Base-by-base conservation (phyloP, 2,113 vertebrate species). In the Peromyscus californicus region DNA sequence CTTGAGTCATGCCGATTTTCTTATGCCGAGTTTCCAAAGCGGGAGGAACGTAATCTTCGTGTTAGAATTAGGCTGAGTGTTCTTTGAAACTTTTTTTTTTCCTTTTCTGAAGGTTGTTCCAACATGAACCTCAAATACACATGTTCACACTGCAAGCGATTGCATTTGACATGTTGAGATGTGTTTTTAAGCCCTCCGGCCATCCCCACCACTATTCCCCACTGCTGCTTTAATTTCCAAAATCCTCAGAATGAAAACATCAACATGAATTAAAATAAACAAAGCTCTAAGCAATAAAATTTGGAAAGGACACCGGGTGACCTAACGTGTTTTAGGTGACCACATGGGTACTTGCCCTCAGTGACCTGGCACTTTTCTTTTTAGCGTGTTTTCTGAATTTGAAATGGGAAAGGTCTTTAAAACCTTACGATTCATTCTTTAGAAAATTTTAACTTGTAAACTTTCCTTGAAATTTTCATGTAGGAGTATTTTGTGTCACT, bases 211-310 rank as follows among this genome's bases (percentile, higher is more conserved):
- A 65, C 21, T 7, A 0, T 78, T 95, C 10, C 42, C 45, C 12
- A 3, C 31, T 42, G 17, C 75, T 83, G 9, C 86, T 90, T 94
- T 26, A 76, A 83, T 86, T 78, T 63, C 93, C 22, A n/a, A 4
- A 95, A 89, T 74, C 63, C 42, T 95, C 63, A 17, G 48, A 93
- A 84, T 74, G 67, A 95, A 93, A 94, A 45, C 67, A 79, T 13
- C 8, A 69, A 67, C 5, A 0, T 75, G 65, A 61, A 63, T 87
- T 75, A 59, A 91, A 89, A 72, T 75, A 7, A n/a, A 93, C 13
- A 97, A 29, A 19, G 7, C 36, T 59, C 19, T 94, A 67, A 78
- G 48, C 51, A 78, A 7, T 74, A 74, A 76, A 69, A 67, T 31
- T 91, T 83, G 48, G 42, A 80, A 86, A 83, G 42, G 6, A 51